Percentiles rank a stretch among this genome's conserved stretches.
Evolutionary conservation across 2,797 vertebrate species (phyloP).

Genomic region (Gymnodraco acuticeps): DNA sequence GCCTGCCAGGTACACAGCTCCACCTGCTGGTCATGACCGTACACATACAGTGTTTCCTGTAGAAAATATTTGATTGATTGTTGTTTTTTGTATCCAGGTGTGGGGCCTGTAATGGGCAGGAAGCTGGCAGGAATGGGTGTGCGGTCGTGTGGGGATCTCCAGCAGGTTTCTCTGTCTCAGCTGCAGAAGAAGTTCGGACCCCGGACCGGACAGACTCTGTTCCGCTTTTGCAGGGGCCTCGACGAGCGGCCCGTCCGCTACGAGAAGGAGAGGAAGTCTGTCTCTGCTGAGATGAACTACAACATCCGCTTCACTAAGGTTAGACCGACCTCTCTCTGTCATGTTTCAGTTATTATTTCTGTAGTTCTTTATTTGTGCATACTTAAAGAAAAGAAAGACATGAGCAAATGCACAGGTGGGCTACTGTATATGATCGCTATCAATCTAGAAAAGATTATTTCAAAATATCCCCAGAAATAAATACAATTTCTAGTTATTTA

Average conservation of each 20-base stretch:
- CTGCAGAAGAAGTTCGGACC: conserved; percentile 97
- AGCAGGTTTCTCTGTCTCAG: conserved; percentile 91
- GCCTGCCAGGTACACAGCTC: conserved; percentile 90
- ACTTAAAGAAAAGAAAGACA: no score
- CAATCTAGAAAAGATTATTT: no score
- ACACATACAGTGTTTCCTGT: neutral
- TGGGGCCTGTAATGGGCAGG: conserved; percentile 93
- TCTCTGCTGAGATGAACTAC: conserved; percentile 99
- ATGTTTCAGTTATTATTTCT: neutral
- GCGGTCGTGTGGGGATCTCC: conserved; percentile 94
- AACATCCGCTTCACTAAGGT: conserved; percentile 93
- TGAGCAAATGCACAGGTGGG: no score
- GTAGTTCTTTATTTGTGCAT: no score
- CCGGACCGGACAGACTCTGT: conserved; percentile 95
- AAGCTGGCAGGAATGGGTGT: conserved; percentile 91
- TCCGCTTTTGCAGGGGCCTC: conserved; percentile 95
- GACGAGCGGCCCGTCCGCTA: conserved; percentile 95
- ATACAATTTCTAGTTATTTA: no score
- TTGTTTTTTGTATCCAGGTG: conserved; percentile 83
- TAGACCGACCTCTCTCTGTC: neutral
- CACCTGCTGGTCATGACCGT: conserved; percentile 43
- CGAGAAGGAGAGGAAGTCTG: conserved; percentile 96
- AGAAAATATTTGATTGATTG: neutral
- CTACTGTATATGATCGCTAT: no score
- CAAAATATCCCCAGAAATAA: no score